Conservation (phyloP, 2,888 invertebrate genomes). For the Bellardia bayeri region DNA sequence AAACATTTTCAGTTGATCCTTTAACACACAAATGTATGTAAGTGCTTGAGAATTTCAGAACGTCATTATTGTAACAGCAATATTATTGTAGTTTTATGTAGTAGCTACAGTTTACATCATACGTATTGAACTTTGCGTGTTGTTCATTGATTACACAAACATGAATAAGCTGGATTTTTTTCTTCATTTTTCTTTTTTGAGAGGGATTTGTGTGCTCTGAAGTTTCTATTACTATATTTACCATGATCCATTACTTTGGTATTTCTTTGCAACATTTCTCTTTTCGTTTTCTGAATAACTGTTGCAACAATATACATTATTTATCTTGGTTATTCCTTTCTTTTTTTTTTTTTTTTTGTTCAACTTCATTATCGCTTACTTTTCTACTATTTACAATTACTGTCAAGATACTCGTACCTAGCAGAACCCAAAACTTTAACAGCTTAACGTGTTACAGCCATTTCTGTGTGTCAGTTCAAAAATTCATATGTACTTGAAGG, state of each 20-base stretch:
- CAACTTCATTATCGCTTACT: not conserved
- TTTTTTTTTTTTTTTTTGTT: not conserved
- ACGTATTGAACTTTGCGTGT: slow-evolving; percentile 64
- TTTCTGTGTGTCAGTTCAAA: not conserved
- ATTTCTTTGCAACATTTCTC: not conserved
- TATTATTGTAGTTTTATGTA: not conserved
- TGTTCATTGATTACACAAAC: slow-evolving; percentile 81
- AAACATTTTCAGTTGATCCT: not conserved
- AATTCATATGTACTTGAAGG: not conserved
- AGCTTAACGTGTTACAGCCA: slow-evolving; percentile 11
- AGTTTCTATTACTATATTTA: not conserved
- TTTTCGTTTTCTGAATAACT: not conserved
- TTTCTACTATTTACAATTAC: slow-evolving; percentile 4
- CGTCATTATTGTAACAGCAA: slow-evolving; percentile 39
- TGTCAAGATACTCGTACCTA: not conserved
- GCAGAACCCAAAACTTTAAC: slow-evolving; percentile 8
- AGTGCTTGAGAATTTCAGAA: slow-evolving; percentile 7
- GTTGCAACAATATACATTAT: slow-evolving; percentile 10
- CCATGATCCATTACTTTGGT: slow-evolving; percentile 20
- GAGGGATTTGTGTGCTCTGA: not conserved
- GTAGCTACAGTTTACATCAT: not conserved
- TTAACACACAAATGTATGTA: not conserved
- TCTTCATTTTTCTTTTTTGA: not conserved
- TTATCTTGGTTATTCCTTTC: not conserved
- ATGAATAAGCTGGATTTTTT: slow-evolving; percentile 80